Evolutionary conservation across 1,140 invertebrate species (phyloP).

Genomic region (Plectus sambesii): DNA sequence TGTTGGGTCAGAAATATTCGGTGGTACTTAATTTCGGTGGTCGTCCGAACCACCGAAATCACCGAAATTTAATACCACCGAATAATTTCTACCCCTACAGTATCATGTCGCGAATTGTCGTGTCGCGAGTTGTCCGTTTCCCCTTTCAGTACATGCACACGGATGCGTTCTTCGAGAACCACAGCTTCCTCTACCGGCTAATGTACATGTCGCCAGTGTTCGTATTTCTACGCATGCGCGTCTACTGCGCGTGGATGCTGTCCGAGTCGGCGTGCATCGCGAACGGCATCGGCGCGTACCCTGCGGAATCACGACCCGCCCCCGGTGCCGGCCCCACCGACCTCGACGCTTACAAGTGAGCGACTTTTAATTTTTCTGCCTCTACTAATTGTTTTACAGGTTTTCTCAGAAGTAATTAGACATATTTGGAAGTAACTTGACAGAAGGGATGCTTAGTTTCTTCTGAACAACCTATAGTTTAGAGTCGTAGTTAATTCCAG

Average conservation of each 20-base stretch:
- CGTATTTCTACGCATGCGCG: constrained; percentile 69
- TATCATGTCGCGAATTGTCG: too few relatives aligned
- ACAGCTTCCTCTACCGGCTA: constrained; percentile 62
- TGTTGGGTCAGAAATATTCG: too few relatives aligned
- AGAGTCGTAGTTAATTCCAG: constrained; percentile 1
- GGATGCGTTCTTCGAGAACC: constrained; percentile 46
- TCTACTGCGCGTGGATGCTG: constrained; percentile 71
- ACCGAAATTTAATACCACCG: constrained; percentile 3
- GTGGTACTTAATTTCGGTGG: too few relatives aligned
- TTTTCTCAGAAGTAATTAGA: too few relatives aligned
- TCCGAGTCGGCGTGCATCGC: constrained; percentile 82
- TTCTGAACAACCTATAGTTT: not conserved
- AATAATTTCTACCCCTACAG: too few relatives aligned
- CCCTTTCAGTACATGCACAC: constrained; percentile 30
- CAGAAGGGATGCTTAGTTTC: constrained; percentile 2
- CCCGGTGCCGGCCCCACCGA: constrained; percentile 68
- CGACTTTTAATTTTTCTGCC: too few relatives aligned
- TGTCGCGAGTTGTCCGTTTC: not conserved
- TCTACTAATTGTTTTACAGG: too few relatives aligned
- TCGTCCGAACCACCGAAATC: not conserved
- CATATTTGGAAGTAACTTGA: too few relatives aligned
- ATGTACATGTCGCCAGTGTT: constrained; percentile 76
- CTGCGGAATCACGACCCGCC: constrained; percentile 57
- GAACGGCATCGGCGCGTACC: constrained; percentile 79
- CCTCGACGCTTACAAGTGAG: constrained; percentile 48